Conservation (phyloP, 2,888 invertebrate genomes). For the Himalopsyche anomala region DNA sequence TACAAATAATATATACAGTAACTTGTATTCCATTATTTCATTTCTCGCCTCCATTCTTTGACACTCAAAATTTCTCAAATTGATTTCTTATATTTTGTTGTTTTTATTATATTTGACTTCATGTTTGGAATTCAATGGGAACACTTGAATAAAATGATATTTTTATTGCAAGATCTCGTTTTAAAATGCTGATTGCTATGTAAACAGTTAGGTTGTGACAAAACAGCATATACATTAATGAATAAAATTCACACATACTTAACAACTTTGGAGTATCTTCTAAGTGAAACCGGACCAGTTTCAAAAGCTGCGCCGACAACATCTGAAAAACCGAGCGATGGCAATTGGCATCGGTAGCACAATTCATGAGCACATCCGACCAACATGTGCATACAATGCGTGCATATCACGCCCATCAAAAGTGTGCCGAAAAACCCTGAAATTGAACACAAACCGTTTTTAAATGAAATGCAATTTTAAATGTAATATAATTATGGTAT, state of each 20-base stretch:
- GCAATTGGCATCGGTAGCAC: conserved; percentile 81
- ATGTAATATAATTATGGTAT: too few relatives aligned
- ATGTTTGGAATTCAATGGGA: too few relatives aligned
- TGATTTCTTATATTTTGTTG: too few relatives aligned
- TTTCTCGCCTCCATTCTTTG: too few relatives aligned
- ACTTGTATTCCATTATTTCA: too few relatives aligned
- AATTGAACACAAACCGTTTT: conserved; percentile 70
- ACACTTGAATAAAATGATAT: neutral
- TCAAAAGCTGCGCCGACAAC: conserved; percentile 87
- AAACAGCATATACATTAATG: neutral
- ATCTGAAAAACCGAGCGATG: conserved; percentile 87
- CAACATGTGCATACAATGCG: conserved; percentile 94
- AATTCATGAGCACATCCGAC: conserved; percentile 86
- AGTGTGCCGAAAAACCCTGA: conserved; percentile 88
- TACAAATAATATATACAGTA: too few relatives aligned
- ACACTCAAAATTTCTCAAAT: too few relatives aligned
- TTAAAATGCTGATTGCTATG: neutral
- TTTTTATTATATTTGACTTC: too few relatives aligned
- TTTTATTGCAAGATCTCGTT: neutral
- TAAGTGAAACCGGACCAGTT: conserved; percentile 82
- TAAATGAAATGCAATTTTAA: too few relatives aligned
- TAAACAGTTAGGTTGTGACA: neutral
- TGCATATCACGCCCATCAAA: conserved; percentile 90
- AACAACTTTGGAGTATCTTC: conserved; percentile 79
- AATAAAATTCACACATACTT: conserved; percentile 75